Evolutionary conservation across 2,888 invertebrate species (phyloP).

Genomic region (Oxystoma pomonae): DNA sequence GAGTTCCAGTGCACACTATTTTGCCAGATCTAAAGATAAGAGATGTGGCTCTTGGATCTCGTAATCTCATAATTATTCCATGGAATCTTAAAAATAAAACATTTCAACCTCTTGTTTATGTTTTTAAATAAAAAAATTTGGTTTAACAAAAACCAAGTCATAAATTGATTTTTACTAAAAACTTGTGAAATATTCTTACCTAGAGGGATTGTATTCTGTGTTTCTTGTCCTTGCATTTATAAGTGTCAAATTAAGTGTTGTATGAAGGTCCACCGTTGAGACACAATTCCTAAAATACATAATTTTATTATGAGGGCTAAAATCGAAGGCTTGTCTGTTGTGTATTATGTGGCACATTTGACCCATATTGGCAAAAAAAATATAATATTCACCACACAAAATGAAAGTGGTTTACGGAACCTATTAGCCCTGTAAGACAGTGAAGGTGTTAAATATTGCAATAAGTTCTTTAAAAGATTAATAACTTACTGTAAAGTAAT

Average conservation of each 20-base stretch:
- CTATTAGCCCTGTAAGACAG: too few species aligned
- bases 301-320: not conserved
- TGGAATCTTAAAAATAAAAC: constrained; percentile 66
- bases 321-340: not conserved
- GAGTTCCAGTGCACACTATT: constrained; percentile 77
- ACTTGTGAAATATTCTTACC: not conserved
- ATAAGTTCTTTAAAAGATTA: too few species aligned
- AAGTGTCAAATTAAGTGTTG: constrained; percentile 65
- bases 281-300: constrained; percentile 60
- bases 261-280: constrained; percentile 71
- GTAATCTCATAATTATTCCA: constrained; percentile 78
- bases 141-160: too few species aligned
- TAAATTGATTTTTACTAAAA: too few species aligned
- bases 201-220: constrained; percentile 74
- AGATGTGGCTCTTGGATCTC: constrained; percentile 72
- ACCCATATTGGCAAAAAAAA: too few species aligned
- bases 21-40: constrained; percentile 78
- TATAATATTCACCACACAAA: too few species aligned
- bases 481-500: constrained; percentile 48
- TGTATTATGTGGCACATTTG: too few species aligned
- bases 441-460: too few species aligned
- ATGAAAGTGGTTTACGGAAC: too few species aligned
- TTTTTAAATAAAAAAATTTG: too few species aligned
- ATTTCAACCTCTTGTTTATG: too few species aligned
- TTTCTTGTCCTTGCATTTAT: constrained; percentile 77